A percentile compares a stretch with the other conserved stretches of the same genome.
Evolutionary conservation across 2,888 invertebrate genomes (phyloP).

Genomic region (Salticus scenicus): DNA sequence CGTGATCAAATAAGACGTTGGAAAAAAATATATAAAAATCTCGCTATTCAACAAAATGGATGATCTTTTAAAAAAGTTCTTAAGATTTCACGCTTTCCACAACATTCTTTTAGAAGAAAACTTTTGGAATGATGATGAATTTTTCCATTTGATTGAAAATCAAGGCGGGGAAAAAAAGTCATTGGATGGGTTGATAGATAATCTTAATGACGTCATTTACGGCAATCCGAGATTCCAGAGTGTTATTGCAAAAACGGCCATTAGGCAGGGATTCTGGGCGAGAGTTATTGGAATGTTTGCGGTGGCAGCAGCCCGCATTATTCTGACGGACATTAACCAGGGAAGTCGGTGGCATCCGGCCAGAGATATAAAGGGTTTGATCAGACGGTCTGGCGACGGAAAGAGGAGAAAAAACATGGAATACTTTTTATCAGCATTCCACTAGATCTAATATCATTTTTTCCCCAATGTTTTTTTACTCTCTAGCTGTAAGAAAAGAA

Average conservation of each 20-base stretch:
- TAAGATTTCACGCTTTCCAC: background rate
- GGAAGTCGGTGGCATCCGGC: background rate
- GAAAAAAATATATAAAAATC: too few relatives aligned
- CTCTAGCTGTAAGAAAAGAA: too few relatives aligned
- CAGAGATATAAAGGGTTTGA: background rate
- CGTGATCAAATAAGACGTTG: too few relatives aligned
- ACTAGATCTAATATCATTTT: too few relatives aligned
- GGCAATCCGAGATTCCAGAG: constrained; percentile 63
- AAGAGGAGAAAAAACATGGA: background rate
- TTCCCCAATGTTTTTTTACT: too few relatives aligned
- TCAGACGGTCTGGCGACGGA: background rate
- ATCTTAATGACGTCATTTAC: constrained; percentile 65
- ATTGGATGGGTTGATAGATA: background rate
- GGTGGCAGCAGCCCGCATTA: constrained; percentile 26
- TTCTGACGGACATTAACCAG: constrained; percentile 2
- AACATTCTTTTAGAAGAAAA: background rate
- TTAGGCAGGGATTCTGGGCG: constrained; percentile 61
- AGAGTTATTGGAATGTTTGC: constrained; percentile 68
- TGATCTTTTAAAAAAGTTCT: background rate
- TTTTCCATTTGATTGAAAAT: constrained; percentile 10
- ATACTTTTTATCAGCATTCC: too few relatives aligned
- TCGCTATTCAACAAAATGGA: background rate
- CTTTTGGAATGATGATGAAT: constrained; percentile 12
- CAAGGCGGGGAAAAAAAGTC: background rate
- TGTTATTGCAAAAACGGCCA: constrained; percentile 66